phyloP scores from a whole-genome alignment of 2,888 invertebrate species.

The Hypsopygia costalis region DNA sequence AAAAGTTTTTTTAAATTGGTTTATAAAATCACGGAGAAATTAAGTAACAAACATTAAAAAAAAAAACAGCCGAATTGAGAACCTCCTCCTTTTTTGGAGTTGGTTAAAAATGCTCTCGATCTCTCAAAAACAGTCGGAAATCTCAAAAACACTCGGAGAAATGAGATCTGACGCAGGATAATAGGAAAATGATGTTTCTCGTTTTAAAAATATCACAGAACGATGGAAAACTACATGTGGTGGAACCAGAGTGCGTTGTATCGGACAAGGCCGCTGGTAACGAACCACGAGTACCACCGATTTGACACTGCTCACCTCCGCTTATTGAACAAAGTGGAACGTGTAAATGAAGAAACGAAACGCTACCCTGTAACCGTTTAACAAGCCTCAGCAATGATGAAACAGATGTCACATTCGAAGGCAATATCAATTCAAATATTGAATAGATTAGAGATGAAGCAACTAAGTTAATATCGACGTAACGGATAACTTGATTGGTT shows the following conservation, averaged over 20 bases:
- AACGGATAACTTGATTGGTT: constrained; percentile 5
- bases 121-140: too few species aligned
- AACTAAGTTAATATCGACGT: constrained; percentile 16
- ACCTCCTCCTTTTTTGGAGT: too few species aligned
- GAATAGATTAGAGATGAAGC: constrained; percentile 33
- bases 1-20: too few species aligned
- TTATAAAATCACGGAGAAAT: too few species aligned
- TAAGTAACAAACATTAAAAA: too few species aligned
- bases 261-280: constrained; percentile 49
- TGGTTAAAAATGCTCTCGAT: too few species aligned
- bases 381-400: constrained; percentile 53
- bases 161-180: too few species aligned
- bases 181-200: constrained; percentile 8
- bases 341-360: constrained; percentile 71
- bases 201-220: not conserved
- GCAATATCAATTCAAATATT: constrained; percentile 58
- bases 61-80: too few species aligned
- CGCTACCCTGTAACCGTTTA: constrained; percentile 61
- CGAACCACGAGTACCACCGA: constrained; percentile 53
- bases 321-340: constrained; percentile 73
- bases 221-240: constrained; percentile 24
- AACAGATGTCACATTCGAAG: constrained; percentile 59
- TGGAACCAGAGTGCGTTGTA: constrained; percentile 25
- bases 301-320: constrained; percentile 70
- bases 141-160: too few species aligned